Percentiles rank a stretch among this genome's conserved stretches.
Conservation (phyloP, 2,113 vertebrate genomes). For the Cranoglanis bouderius region DNA sequence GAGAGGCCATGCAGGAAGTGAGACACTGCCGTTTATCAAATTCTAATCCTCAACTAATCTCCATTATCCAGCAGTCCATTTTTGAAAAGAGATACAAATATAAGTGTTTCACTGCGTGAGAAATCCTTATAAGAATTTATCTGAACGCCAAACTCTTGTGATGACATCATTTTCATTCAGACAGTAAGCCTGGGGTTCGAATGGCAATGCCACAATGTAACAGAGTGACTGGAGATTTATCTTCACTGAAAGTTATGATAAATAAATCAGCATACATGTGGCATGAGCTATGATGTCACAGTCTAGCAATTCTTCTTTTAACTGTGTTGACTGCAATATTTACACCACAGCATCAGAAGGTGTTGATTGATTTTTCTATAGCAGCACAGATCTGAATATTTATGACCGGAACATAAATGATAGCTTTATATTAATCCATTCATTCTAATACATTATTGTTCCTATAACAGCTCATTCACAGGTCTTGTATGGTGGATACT, state of each 20-base stretch:
- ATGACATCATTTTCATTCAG: background rate
- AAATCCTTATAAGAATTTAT: background rate
- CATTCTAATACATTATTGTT: too few relatives aligned
- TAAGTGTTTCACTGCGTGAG: background rate
- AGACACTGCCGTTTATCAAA: background rate
- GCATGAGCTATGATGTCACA: background rate
- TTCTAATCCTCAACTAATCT: background rate
- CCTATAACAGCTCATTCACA: too few relatives aligned
- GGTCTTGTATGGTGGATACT: too few relatives aligned
- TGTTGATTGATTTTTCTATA: background rate
- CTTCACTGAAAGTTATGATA: background rate
- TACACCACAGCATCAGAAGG: background rate
- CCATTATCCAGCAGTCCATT: background rate
- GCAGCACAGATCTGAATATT: background rate
- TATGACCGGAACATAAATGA: background rate
- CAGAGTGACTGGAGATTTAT: background rate
- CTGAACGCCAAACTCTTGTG: background rate
- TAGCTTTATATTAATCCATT: background rate
- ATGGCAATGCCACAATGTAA: background rate
- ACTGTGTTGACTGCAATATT: background rate
- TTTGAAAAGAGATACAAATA: background rate
- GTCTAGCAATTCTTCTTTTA: background rate
- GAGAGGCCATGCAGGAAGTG: constrained; percentile 94
- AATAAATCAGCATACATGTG: too few relatives aligned
- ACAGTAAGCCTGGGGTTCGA: background rate